Percentiles rank a stretch among this genome's conserved stretches.
phyloP scores from a whole-genome alignment of 2,797 vertebrate genomes.

The Pangasius krempfi region DNA sequence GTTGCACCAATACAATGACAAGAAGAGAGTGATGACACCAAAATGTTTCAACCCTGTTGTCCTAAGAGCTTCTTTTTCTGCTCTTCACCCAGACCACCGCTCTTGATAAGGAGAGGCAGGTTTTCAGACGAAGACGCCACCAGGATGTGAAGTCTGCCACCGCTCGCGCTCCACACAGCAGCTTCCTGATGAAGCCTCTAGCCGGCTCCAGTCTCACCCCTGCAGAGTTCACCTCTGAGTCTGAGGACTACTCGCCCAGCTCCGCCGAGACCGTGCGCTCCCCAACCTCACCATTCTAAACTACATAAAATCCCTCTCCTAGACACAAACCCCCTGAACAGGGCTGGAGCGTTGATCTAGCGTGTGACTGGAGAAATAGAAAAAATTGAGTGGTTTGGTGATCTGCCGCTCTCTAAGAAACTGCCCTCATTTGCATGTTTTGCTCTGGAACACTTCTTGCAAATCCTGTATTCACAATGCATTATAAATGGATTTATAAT shows the following conservation, averaged over 20 bases:
- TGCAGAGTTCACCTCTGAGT: constrained; percentile 87
- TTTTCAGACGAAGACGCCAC: constrained; percentile 97
- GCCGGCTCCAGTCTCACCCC: constrained; percentile 71
- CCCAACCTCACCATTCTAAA: constrained; percentile 96
- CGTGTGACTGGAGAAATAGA: background rate
- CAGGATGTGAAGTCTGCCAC: constrained; percentile 83
- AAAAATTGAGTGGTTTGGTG: background rate
- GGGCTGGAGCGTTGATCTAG: background rate
- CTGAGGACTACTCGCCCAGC: constrained; percentile 91
- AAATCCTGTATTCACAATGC: constrained; percentile 11
- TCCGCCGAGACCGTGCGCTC: constrained; percentile 93
- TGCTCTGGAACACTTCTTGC: constrained; percentile 7
- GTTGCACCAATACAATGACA: background rate
- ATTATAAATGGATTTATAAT: background rate
- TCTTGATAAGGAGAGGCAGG: constrained; percentile 99
- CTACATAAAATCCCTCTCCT: background rate
- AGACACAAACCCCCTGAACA: background rate
- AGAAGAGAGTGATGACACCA: background rate
- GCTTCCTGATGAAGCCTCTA: constrained; percentile 60
- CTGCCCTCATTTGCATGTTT: constrained; percentile 19
- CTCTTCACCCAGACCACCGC: constrained; percentile 88
- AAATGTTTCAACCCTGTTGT: background rate
- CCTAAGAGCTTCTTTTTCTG: background rate
- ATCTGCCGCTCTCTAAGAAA: background rate
- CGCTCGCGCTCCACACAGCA: constrained; percentile 70